These are phyloP conservation scores for Paramuricea clavata DNA, from an alignment of 92 coral and sea anemone genomes.

Conservation along the genomic window DNA sequence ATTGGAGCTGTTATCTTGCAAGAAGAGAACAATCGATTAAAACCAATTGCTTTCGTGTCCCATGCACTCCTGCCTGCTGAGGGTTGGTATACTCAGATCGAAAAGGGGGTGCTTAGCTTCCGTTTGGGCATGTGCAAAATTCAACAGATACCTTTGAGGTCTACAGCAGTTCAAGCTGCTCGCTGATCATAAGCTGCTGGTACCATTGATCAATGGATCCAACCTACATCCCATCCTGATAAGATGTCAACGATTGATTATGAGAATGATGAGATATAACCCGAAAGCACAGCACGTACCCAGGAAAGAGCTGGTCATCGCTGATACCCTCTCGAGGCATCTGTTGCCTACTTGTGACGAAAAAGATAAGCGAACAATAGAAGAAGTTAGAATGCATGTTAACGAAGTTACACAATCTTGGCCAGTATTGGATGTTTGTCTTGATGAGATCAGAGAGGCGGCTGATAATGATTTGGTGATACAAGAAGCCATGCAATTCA, in stretches of 20 bases:
- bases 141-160: slow-evolving; percentile 64
- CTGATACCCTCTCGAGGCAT: no score
- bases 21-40: slow-evolving; percentile 25
- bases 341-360: no score
- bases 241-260: slow-evolving; percentile 37
- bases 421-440: no score
- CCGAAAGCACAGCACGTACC: no score
- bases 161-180: slow-evolving; percentile 52
- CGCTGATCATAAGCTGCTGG: slow-evolving; percentile 71
- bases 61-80: slow-evolving; percentile 41
- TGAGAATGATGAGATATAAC: slow-evolving; percentile 34
- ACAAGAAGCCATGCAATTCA: not conserved
- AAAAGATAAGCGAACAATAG: no score
- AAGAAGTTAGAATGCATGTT: no score
- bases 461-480: not conserved
- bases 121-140: slow-evolving; percentile 75
- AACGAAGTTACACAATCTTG: no score
- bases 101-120: slow-evolving; percentile 64
- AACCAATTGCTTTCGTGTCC: slow-evolving; percentile 56
- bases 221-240: no score
- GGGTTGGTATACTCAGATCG: slow-evolving; percentile 56
- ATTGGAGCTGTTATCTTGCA: slow-evolving; percentile 59
- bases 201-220: no score
- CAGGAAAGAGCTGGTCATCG: no score
- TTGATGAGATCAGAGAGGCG: slow-evolving; percentile 1